Base-by-base conservation (phyloP, 2,888 invertebrate species). In the Dorcus hopei region DNA sequence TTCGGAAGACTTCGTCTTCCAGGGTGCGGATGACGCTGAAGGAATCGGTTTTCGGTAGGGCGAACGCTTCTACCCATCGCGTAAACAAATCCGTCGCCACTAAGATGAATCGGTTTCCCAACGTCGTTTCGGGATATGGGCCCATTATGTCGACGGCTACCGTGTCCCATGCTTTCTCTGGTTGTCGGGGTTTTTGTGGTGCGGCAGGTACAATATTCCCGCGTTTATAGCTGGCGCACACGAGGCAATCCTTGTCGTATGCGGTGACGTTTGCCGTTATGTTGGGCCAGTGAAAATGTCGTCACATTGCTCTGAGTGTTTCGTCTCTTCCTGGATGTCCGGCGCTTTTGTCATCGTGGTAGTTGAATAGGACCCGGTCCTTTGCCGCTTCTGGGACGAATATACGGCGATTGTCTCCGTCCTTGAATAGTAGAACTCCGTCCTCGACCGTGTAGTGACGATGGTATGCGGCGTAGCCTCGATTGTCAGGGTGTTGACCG, bases 21-120 rank as follows among this genome's bases (percentile, higher is more conserved):
- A 67, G 41, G 2, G 50, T 38, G 0, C 26, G 8, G 2, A 61
- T 45, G 4, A 63, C 52, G 5, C n/a, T 33, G 1, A 11, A 14
- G 1, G 61, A 43, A 1, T 55, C 52, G 6, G 61, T 42, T 3
- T 38, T 14, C 9, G 49, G 38, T 9, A 63, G 41, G 2, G 68
- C 56, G 49, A 62, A 66, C 0, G 66, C 68, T 45, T 69, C 69
- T 1, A 60, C 57, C 67, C 70, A 71, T 14, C 62, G 54, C 7
- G 62, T 65, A 40, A 63, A 69, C 1, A 67, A 9, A 33, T 69
- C 66, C 1, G 65, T 68, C 0, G 65, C 48, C 0, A 68, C 68
- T 7, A 68, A 49, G n/a, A 68, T 47, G 49, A 45, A 61, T 6
- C 51, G 41, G 42, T 62, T 61, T 2, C 62, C 61, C n/a, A 9